These are phyloP conservation scores for Phalacrocorax brasilianus DNA, from an alignment of 2,113 vertebrate genomes.

Conservation along the genomic window DNA sequence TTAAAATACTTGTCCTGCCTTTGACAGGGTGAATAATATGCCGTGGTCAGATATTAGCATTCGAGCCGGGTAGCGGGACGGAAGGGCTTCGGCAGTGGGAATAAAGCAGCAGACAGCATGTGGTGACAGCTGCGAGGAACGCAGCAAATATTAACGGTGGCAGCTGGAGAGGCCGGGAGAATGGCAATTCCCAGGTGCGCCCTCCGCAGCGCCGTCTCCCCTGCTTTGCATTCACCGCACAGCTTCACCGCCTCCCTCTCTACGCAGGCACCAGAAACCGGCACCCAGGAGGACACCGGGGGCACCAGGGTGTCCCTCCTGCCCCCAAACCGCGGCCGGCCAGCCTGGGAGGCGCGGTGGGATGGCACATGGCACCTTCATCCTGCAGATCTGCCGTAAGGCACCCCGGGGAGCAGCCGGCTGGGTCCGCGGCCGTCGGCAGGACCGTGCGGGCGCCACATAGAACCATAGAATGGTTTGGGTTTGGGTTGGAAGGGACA, in stretches of 20 bases:
- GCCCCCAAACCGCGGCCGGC: not conserved
- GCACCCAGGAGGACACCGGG: not conserved
- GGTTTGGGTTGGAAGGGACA: too few relatives aligned
- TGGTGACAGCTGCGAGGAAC: not conserved
- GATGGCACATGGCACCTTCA: not conserved
- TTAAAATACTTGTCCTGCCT: not conserved
- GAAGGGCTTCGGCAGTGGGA: not conserved
- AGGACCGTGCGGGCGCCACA: not conserved
- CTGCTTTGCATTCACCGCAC: not conserved
- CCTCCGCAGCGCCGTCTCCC: not conserved
- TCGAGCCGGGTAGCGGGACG: not conserved
- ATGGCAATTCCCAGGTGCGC: not conserved
- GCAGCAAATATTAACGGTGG: not conserved
- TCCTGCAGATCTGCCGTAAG: rapidly evolving
- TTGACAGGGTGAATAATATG: not conserved
- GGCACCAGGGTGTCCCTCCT: not conserved
- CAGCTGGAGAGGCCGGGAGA: not conserved
- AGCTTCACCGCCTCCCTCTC: rapidly evolving
- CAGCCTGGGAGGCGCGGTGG: not conserved
- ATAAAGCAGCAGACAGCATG: not conserved
- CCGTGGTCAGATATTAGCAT: not conserved
- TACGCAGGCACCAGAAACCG: not conserved
- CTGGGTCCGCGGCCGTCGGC: not conserved
- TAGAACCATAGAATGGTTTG: too few relatives aligned
- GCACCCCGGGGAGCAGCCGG: not conserved